Evolutionary conservation across 2,888 invertebrate species (phyloP), one percentile per base, ranked within the genome.

Genomic region (Eugnorisma glareosa): DNA sequence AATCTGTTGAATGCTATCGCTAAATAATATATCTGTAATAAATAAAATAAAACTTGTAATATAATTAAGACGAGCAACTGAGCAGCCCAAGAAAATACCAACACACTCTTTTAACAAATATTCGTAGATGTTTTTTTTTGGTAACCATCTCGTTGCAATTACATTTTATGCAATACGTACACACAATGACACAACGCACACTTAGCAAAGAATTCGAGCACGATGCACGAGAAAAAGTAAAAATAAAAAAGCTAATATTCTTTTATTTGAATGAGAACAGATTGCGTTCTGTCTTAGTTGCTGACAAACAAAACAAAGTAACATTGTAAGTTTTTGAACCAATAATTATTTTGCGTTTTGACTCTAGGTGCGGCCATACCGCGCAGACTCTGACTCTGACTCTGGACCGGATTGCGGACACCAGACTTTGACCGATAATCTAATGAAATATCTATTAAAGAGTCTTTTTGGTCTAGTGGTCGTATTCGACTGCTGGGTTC

Each of bases 141-240:
- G n/a, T 59, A 71, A 77, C 37, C 35, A 72, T 68, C 59, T 69
- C 40, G 40, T 43, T 43, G 63, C n/a, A 45, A 77, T 64, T 37
- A 80, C 37, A 31, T 79, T 76, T 73, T 66, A 86, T 40, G 73
- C 66, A n/a, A n/a, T n/a, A n/a, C n/a, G n/a, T n/a, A n/a, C n/a
- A n/a, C n/a, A n/a, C n/a, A n/a, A n/a, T n/a, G n/a, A n/a, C n/a
- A n/a, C n/a, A 83, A 69, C 43, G 43, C 35, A 18, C 35, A 37
- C 24, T 78, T 71, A 68, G 37, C 37, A 31, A 57, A 28, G 1
- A 67, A 43, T 64, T 73, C 28, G 51, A 40, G 6, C 31, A 61
- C 10, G n/a, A 40, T 72, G 18, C 11, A 35, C 8, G 0, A 51
- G 28, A 54, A 45, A n/a, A 13, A n/a, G 37, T 37, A 28, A 43